Percentiles rank a stretch among this genome's conserved stretches.
These are phyloP conservation scores for Nyctereutes procyonoides DNA, from an alignment of 2,113 vertebrate species.

Conservation along the genomic window DNA sequence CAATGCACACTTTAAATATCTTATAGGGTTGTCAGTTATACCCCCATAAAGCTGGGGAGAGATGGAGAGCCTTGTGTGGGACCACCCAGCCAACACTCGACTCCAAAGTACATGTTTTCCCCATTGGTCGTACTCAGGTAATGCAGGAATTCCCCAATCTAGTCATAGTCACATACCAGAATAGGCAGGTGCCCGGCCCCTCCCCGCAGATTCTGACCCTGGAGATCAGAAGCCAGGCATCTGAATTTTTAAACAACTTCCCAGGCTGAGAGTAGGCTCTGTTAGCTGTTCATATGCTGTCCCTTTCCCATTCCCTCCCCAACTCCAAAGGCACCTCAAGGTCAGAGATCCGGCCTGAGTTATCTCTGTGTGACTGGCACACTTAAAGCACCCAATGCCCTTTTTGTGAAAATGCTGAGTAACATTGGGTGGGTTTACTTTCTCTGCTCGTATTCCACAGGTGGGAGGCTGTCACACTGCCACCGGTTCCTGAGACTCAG, in stretches of 20 bases:
- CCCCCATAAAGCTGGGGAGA: background rate
- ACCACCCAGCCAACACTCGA: background rate
- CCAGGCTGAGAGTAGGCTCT: background rate
- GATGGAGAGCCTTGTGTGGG: background rate
- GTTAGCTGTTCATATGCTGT: too few species aligned
- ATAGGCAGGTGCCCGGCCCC: background rate
- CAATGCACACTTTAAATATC: background rate
- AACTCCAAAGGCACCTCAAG: background rate
- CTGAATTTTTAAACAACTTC: background rate
- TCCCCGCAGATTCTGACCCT: background rate
- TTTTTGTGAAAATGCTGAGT: background rate
- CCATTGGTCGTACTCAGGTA: too few species aligned
- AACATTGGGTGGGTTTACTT: accelerated
- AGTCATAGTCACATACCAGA: background rate
- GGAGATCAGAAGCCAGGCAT: background rate
- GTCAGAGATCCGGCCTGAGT: background rate
- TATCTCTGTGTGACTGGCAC: background rate
- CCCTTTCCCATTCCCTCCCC: background rate
- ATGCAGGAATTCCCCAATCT: background rate
- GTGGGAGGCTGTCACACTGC: background rate
- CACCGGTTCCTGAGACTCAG: background rate
- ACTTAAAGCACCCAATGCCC: accelerated
- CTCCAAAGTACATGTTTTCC: background rate
- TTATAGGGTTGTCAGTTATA: background rate
- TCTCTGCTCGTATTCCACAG: background rate